phyloP scores from a whole-genome alignment of 2,113 vertebrate genomes.

The Globicephala melas region DNA sequence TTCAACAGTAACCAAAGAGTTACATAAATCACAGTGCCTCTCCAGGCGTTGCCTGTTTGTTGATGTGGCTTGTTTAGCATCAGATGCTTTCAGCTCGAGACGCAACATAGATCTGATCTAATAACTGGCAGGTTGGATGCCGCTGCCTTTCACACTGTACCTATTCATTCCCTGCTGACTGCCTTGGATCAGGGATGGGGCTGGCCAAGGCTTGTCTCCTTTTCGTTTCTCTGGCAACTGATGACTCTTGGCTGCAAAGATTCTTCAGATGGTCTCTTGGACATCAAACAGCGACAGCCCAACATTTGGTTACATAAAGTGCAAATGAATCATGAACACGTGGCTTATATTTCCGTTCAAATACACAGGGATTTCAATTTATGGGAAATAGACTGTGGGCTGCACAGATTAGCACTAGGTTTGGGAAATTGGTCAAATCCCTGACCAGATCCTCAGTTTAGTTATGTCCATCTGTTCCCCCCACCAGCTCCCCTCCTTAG shows the following conservation, averaged over 20 bases:
- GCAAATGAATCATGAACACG: slow-evolving; percentile 60
- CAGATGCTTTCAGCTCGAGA: background rate
- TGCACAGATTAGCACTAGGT: background rate
- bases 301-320: slow-evolving; percentile 57
- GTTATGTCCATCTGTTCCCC: background rate
- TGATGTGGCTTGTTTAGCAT: background rate
- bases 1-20: background rate
- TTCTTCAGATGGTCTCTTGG: slow-evolving; percentile 58
- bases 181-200: background rate
- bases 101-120: accelerated
- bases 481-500: background rate
- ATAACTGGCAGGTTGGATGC: background rate
- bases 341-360: slow-evolving; percentile 56
- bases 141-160: background rate
- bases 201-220: background rate
- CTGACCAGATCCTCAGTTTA: background rate
- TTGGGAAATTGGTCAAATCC: background rate
- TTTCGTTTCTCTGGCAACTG: slow-evolving; percentile 32
- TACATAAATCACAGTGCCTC: accelerated
- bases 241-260: slow-evolving; percentile 57
- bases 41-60: background rate
- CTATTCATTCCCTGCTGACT: background rate
- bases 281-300: slow-evolving; percentile 38
- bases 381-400: slow-evolving; percentile 50
- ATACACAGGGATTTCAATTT: slow-evolving; percentile 6